These are phyloP conservation scores for Sthenelais limicola DNA, from an alignment of 2,888 invertebrate genomes.

Conservation along the genomic window DNA sequence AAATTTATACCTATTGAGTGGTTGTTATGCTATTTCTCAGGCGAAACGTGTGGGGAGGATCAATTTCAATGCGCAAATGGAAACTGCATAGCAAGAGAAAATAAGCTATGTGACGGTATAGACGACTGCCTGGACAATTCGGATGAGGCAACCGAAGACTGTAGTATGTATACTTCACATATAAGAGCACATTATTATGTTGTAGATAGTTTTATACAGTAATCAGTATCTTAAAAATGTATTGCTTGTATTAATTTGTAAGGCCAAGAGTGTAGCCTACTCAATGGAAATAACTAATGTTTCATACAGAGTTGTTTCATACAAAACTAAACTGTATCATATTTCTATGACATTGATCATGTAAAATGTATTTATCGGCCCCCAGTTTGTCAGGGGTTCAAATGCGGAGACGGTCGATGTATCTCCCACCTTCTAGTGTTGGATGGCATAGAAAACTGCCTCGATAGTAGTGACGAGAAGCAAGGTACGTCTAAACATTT, in stretches of 20 bases:
- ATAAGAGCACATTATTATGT: too few species aligned
- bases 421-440: neutral
- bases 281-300: too few species aligned
- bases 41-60: neutral
- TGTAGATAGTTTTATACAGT: too few species aligned
- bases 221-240: too few species aligned
- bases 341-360: too few species aligned
- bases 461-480: neutral
- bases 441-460: neutral
- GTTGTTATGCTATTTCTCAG: too few species aligned
- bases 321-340: too few species aligned
- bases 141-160: constrained; percentile 12
- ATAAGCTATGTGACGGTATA: constrained; percentile 2
- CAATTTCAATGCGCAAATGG: constrained; percentile 1
- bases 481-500: too few species aligned
- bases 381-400: constrained; percentile 1
- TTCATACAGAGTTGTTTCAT: too few species aligned
- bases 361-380: neutral
- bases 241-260: too few species aligned
- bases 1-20: too few species aligned
- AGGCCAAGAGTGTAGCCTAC: too few species aligned
- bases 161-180: constrained; percentile 10
- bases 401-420: constrained; percentile 14
- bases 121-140: constrained; percentile 23
- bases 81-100: neutral